phyloP scores from a whole-genome alignment of 2,888 invertebrate species.

The Drosophila setosimentum region DNA sequence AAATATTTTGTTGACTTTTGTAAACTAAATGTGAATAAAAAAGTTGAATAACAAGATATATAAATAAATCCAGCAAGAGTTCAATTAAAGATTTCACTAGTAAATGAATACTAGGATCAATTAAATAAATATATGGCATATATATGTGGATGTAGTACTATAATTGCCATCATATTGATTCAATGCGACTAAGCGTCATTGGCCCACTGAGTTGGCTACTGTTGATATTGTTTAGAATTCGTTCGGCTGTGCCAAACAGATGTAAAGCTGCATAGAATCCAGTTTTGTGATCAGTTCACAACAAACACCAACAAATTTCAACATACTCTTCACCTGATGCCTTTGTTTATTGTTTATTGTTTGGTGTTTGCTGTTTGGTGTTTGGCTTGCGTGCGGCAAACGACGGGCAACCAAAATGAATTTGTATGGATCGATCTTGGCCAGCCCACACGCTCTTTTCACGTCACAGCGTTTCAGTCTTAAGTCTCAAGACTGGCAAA shows the following conservation, averaged over 20 bases:
- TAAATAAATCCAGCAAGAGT: not conserved
- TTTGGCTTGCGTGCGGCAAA: conserved; percentile 9
- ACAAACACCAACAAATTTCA: conserved; percentile 21
- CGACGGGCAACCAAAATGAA: conserved; percentile 19
- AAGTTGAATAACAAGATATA: not conserved
- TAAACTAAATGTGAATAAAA: not conserved
- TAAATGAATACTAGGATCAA: not conserved
- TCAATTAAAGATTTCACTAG: not conserved
- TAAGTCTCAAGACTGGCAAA: conserved; percentile 21
- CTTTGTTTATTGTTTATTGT: conserved; percentile 18
- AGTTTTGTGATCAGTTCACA: conserved; percentile 41
- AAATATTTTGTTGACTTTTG: not conserved
- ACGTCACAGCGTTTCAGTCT: conserved; percentile 32
- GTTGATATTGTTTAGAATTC: conserved; percentile 8
- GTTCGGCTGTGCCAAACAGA: not conserved
- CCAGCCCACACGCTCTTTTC: conserved; percentile 57
- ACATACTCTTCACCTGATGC: conserved; percentile 14
- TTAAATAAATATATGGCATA: not conserved
- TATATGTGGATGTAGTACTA: not conserved
- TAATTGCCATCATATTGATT: not conserved
- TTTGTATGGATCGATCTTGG: conserved; percentile 49
- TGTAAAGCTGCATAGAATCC: conserved; percentile 25
- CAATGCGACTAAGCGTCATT: not conserved
- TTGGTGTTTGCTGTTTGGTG: not conserved
- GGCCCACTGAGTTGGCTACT: conserved; percentile 10